A percentile compares a stretch with the other conserved stretches of the same genome.
Conservation (phyloP, 2,113 vertebrate genomes). For the Corvus hawaiiensis region DNA sequence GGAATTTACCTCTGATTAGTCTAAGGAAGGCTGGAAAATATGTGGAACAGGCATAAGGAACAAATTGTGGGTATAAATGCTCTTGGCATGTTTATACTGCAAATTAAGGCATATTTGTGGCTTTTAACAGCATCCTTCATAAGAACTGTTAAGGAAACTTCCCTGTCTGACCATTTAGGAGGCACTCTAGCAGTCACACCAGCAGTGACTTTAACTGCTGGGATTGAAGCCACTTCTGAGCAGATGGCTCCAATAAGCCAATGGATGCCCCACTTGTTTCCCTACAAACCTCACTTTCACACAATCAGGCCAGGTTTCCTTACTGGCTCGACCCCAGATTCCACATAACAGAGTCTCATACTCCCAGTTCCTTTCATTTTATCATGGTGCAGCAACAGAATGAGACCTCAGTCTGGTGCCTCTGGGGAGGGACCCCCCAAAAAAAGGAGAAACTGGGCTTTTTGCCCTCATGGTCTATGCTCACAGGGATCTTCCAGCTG, state of each 20-base stretch:
- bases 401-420: background rate
- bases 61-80: background rate
- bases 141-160: background rate
- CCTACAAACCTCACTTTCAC: background rate
- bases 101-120: background rate
- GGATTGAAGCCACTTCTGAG: background rate
- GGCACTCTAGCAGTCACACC: background rate
- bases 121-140: background rate
- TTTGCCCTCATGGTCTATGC: background rate
- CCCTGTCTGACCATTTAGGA: background rate
- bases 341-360: background rate
- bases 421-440: background rate
- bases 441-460: background rate
- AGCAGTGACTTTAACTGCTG: background rate
- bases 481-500: rapidly evolving
- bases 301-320: background rate
- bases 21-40: background rate
- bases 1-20: background rate
- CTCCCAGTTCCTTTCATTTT: background rate
- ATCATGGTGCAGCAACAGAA: background rate
- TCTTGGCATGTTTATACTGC: background rate
- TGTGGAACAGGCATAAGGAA: background rate
- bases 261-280: background rate
- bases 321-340: rapidly evolving
- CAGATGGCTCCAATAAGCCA: background rate